These are phyloP conservation scores for Tenthredo distinguenda DNA, from an alignment of 2,888 invertebrate species.

Conservation along the genomic window DNA sequence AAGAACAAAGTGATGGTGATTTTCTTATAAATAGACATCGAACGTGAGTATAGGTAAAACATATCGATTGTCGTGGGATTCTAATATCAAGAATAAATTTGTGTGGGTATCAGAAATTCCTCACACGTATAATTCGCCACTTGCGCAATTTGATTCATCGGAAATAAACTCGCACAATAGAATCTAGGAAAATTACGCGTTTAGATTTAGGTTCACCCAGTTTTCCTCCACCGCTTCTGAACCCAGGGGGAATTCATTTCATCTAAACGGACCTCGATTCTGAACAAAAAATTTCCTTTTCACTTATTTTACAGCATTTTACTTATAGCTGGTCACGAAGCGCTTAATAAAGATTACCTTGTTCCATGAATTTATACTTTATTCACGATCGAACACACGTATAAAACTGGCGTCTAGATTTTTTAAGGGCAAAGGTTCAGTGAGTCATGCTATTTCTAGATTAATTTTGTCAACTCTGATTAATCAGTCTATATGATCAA, in stretches of 20 bases:
- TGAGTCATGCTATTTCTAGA: background rate
- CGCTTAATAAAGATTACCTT: background rate
- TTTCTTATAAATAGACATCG: conserved; percentile 43
- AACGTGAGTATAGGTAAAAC: conserved; percentile 12
- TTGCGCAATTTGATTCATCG: background rate
- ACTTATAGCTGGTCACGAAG: background rate
- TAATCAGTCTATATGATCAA: background rate
- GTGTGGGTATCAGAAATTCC: conserved; percentile 12
- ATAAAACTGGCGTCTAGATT: background rate
- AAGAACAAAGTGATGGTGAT: background rate
- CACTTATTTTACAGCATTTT: background rate
- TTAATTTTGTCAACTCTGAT: background rate
- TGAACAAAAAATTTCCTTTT: background rate
- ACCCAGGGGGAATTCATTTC: background rate
- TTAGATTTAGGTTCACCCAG: background rate
- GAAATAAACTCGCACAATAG: background rate
- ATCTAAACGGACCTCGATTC: background rate
- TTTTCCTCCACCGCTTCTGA: background rate
- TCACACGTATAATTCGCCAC: background rate
- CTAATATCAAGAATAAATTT: conserved; percentile 1
- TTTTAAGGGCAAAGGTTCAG: no score
- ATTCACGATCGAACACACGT: background rate
- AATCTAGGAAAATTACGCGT: background rate
- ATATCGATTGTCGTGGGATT: conserved; percentile 5
- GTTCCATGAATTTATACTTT: background rate